Conservation (phyloP, 2,797 vertebrate genomes). For the Acrossocheilus wenchowensis region DNA sequence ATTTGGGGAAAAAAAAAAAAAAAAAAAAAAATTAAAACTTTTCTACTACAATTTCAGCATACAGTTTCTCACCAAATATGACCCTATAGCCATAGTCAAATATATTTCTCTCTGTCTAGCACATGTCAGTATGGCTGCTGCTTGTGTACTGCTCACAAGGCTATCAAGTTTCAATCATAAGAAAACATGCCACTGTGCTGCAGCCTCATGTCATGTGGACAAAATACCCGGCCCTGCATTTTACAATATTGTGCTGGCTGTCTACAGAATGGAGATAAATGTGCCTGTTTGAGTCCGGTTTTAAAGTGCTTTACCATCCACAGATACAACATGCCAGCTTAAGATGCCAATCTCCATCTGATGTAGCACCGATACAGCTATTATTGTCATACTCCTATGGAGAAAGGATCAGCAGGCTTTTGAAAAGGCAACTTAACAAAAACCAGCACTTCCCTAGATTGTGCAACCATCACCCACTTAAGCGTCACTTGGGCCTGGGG, state of each 20-base stretch:
- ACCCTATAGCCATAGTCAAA: background rate
- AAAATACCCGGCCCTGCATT: conserved; percentile 60
- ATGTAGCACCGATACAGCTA: conserved; percentile 61
- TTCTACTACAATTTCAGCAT: background rate
- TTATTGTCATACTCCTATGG: conserved; percentile 27
- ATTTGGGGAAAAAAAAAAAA: background rate
- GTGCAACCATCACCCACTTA: conserved; percentile 58
- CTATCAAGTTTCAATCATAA: conserved; percentile 48
- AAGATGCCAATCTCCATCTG: conserved; percentile 61
- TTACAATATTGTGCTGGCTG: conserved; percentile 55
- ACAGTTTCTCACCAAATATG: background rate
- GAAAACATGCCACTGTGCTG: conserved; percentile 52
- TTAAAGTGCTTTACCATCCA: conserved; percentile 13
- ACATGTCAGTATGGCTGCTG: background rate
- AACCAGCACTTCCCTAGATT: conserved; percentile 48
- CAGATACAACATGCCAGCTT: conserved; percentile 21
- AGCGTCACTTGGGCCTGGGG: conserved; percentile 39
- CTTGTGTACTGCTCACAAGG: background rate
- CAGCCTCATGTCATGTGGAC: conserved; percentile 49
- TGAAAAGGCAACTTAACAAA: conserved; percentile 39
- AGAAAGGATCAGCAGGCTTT: conserved; percentile 33
- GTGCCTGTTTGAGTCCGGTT: conserved; percentile 51
- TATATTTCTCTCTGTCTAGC: background rate
- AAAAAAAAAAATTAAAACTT: no score
- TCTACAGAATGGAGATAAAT: conserved; percentile 60